phyloP scores from a whole-genome alignment of 2,113 vertebrate genomes.

The Bos taurus region DNA sequence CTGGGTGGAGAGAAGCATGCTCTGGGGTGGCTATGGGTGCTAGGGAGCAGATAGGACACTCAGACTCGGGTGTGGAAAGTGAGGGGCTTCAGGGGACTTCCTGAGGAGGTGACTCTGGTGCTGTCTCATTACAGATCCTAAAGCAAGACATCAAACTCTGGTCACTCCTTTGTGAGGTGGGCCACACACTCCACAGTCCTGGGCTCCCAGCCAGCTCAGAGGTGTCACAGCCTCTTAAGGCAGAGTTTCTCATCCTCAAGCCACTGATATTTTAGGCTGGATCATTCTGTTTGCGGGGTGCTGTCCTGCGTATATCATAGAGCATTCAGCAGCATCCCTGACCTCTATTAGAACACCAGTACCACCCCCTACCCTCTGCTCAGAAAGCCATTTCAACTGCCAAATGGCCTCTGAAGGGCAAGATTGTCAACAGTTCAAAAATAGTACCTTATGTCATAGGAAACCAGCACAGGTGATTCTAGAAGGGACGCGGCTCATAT shows the following conservation, averaged over 20 bases:
- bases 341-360: background rate
- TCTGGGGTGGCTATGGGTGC: background rate
- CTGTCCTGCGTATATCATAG: background rate
- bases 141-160: background rate
- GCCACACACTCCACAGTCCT: background rate
- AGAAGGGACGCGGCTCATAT: background rate
- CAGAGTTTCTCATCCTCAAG: background rate
- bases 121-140: background rate
- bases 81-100: background rate
- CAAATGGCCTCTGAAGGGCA: background rate
- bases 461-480: background rate
- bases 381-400: background rate
- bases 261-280: background rate
- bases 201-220: background rate
- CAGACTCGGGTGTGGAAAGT: background rate
- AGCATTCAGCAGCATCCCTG: background rate
- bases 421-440: background rate
- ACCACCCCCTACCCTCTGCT: background rate
- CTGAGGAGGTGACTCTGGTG: background rate
- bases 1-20: background rate
- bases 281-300: background rate
- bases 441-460: background rate
- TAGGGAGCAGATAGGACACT: background rate
- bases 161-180: background rate
- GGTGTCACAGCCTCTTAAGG: background rate